These are phyloP conservation scores for Terebella lapidaria DNA, from an alignment of 2,888 invertebrate genomes.

Conservation along the genomic window DNA sequence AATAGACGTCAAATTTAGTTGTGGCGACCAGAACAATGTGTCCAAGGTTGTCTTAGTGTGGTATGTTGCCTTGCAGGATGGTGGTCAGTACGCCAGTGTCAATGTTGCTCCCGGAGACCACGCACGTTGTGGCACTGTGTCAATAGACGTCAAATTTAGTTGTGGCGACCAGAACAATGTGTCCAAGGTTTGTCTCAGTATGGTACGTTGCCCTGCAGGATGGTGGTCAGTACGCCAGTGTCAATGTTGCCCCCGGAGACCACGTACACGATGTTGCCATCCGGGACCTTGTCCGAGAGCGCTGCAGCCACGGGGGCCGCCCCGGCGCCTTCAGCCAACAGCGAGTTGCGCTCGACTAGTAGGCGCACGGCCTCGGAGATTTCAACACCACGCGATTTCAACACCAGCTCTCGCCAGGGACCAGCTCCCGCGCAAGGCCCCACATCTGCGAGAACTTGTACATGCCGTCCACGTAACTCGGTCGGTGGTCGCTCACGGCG, in stretches of 20 bases:
- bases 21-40: too few relatives aligned
- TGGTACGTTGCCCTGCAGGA: too few relatives aligned
- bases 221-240: too few relatives aligned
- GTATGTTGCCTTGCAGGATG: conserved; percentile 19
- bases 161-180: too few relatives aligned
- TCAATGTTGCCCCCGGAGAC: too few relatives aligned
- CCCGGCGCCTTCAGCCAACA: conserved; percentile 48
- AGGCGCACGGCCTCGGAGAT: conserved; percentile 37
- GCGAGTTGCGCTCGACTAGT: conserved; percentile 37
- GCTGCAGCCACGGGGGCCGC: conserved; percentile 40
- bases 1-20: too few relatives aligned
- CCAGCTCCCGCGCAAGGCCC: conserved; percentile 32
- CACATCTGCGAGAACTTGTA: conserved; percentile 41
- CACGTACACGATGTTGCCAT: too few relatives aligned
- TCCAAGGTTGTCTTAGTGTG: too few relatives aligned
- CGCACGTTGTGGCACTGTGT: too few relatives aligned
- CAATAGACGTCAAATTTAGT: too few relatives aligned
- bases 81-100: conserved; percentile 30
- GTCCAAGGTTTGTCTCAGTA: too few relatives aligned
- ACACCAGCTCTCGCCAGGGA: conserved; percentile 37
- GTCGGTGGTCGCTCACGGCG: conserved; percentile 27
- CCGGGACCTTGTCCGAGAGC: conserved; percentile 24
- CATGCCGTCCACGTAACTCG: conserved; percentile 47
- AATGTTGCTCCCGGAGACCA: conserved; percentile 50
- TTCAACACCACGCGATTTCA: conserved; percentile 34